Evolutionary conservation across 2,113 vertebrate genomes (phyloP).

Genomic region (Pedetes capensis): DNA sequence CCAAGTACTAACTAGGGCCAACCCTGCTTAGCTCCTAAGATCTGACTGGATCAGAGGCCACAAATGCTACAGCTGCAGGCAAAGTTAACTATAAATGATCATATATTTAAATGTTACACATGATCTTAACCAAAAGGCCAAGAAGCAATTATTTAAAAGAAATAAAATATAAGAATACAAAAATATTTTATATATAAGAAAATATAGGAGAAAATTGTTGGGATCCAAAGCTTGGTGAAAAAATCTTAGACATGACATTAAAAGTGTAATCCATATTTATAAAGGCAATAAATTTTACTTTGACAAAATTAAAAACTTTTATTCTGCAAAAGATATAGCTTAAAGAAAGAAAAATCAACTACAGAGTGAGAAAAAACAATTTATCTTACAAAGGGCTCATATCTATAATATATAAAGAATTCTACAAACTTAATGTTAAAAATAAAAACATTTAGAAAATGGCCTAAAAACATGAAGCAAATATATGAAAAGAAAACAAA

Average conservation of each 20-base stretch:
- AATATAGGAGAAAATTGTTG: neutral
- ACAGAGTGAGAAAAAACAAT: neutral
- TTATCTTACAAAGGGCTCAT: neutral
- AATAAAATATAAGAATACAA: no score
- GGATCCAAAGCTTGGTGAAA: neutral
- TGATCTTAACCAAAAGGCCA: no score
- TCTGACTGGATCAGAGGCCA: no score
- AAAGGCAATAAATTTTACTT: neutral
- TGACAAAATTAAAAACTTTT: no score
- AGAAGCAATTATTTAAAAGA: no score
- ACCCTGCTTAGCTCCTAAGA: no score
- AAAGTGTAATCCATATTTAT: neutral
- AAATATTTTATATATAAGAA: neutral
- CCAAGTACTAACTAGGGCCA: no score
- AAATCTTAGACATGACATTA: neutral
- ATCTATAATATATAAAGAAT: neutral
- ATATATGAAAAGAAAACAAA: neutral
- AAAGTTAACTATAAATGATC: neutral
- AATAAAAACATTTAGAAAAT: neutral
- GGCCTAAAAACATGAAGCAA: neutral
- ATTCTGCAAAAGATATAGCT: no score
- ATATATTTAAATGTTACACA: neutral
- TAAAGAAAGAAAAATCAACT: neutral
- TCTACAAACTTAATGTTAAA: neutral
- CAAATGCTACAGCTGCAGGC: no score